Conservation (phyloP, 2,797 vertebrate genomes). For the Artibeus lituratus region DNA sequence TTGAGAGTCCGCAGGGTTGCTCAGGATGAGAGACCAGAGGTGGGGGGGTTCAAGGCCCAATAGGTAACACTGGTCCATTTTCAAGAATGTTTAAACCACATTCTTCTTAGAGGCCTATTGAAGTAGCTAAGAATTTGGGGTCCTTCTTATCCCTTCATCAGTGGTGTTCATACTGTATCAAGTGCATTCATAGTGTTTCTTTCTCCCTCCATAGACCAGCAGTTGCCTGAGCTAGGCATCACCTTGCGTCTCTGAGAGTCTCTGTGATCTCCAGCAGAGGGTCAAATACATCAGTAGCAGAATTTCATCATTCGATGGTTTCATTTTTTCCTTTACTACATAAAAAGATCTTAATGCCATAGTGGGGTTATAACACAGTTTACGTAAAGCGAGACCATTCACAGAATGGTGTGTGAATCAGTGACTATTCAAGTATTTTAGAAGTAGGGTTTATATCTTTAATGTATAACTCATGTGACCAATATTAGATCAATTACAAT, state of each 20-base stretch:
- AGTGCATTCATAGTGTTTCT: not conserved
- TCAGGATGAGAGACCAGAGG: not conserved
- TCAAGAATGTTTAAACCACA: not conserved
- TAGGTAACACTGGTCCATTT: not conserved
- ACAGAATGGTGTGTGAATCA: not conserved
- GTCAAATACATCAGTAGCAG: not conserved
- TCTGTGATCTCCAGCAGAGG: not conserved
- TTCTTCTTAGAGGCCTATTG: not conserved
- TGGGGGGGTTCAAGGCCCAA: not conserved
- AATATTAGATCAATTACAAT: not conserved
- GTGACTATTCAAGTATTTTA: not conserved
- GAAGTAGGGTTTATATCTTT: not conserved
- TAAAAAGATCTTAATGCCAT: not conserved
- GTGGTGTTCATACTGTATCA: not conserved
- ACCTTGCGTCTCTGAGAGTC: not conserved
- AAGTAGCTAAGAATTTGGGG: not conserved
- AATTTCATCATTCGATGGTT: slow-evolving; percentile 14
- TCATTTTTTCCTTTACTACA: not conserved
- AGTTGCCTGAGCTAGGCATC: not conserved
- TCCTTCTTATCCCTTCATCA: not conserved
- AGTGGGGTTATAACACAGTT: slow-evolving; percentile 18
- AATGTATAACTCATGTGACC: not conserved
- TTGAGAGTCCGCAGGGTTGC: not conserved
- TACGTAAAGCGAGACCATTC: not conserved
- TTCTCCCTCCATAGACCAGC: not conserved